Evolutionary conservation across 30 jellyfish, hydroid and myxozoan genomes (phyloP), one percentile per base, ranked within the genome.

Genomic region (Clytia hemisphaerica): DNA sequence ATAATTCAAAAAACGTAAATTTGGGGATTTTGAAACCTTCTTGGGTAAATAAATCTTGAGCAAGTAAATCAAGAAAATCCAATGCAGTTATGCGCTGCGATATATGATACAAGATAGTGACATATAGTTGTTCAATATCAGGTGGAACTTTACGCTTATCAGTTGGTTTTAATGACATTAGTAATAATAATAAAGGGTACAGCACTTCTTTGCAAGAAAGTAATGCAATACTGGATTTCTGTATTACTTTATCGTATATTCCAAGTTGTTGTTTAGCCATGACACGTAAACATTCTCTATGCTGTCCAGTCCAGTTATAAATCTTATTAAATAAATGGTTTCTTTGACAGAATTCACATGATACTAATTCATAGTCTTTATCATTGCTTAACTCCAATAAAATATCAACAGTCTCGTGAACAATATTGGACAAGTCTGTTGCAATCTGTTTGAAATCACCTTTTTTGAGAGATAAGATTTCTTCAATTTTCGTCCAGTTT

Each of bases 1-100:
- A 58, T 30, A 86, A 46, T 31, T 79, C 89, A 6, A 86, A 29
- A 62, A 86, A 86, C 10, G 93, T 76, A 72, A 67, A 86, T 44
- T 73, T 66, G 4, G 96, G 93, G 34, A 86, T 60, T 68, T 79
- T 78, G 54, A 78, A 86, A 5, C 92, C 94, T 59, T 86, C 94
- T 6, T 78, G 63, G n/a, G 89, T 24, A 37, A 45, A 45, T 51
- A 30, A 26, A 26, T 38, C 81, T 4, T 40, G 33, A 10, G 70
- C 76, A 55, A 86, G 73, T 48, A 44, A 37, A 25, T 78, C 74
- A 21, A 86, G 75, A 53, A 86, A 78, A 28, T 78, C 72, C 38
- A 44, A 68, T 58, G 78, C 85, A 26, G 82, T 54, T 33, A 86
- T 78, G 24, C 96, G 76, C 40, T 50, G 37, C 31, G 92, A 54